Evolutionary conservation across 2,888 invertebrate genomes (phyloP).

Genomic region (Oeneis ivallda): DNA sequence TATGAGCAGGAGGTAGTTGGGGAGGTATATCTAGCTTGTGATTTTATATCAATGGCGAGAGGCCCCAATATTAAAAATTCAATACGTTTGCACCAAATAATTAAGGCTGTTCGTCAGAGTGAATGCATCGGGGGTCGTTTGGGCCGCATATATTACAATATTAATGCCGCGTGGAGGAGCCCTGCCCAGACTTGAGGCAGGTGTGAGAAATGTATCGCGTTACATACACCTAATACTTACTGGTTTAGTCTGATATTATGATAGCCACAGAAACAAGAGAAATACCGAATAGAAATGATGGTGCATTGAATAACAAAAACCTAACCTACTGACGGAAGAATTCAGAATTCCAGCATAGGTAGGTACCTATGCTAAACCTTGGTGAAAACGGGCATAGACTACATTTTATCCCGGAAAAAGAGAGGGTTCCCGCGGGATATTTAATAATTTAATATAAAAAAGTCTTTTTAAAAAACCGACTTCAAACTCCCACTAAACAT

Average conservation of each 20-base stretch:
- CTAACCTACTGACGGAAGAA: neutral
- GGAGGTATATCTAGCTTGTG: neutral
- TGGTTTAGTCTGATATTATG: conserved; percentile 22
- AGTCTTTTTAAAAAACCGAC: too few species aligned
- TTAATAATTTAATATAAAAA: too few species aligned
- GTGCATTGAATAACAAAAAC: neutral
- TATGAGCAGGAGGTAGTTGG: neutral
- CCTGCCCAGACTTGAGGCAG: conserved; percentile 53
- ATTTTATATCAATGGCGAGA: conserved; percentile 19
- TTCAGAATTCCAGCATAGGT: too few species aligned
- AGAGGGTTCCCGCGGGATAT: too few species aligned
- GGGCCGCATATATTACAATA: conserved; percentile 72
- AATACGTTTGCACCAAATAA: conserved; percentile 80
- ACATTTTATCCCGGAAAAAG: too few species aligned
- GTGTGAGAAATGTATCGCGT: conserved; percentile 71
- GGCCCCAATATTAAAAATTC: conserved; percentile 71
- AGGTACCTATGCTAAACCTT: too few species aligned
- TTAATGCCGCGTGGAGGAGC: conserved; percentile 58
- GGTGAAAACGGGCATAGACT: too few species aligned
- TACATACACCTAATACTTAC: conserved; percentile 45
- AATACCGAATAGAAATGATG: neutral
- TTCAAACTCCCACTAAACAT: too few species aligned
- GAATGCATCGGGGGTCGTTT: conserved; percentile 69
- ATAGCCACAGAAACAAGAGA: conserved; percentile 7
- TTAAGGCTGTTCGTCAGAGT: conserved; percentile 62